Conservation (phyloP, 2,888 invertebrate genomes). For the Drosophila percnosoma region DNA sequence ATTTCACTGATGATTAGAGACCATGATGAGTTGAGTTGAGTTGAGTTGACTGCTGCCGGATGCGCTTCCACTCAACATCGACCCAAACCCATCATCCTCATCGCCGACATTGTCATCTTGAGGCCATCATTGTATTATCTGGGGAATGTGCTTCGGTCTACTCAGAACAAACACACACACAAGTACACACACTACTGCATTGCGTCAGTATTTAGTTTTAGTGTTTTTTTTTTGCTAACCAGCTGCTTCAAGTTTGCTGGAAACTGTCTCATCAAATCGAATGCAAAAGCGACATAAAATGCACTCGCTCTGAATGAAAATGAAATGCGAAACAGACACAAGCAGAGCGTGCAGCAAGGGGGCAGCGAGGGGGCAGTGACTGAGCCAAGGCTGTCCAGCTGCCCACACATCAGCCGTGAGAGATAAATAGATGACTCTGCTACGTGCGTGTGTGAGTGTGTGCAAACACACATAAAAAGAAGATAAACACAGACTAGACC, state of each 20-base stretch:
- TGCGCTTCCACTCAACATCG: constrained; percentile 25
- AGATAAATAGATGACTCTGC: constrained; percentile 3
- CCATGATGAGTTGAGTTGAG: constrained; percentile 2
- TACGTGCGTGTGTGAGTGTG: background rate
- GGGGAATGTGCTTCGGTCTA: constrained; percentile 23
- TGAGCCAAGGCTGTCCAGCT: constrained; percentile 37
- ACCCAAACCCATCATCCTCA: background rate
- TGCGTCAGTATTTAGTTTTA: constrained; percentile 43
- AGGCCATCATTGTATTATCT: constrained; percentile 28
- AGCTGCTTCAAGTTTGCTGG: constrained; percentile 45
- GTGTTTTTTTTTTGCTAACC: constrained; percentile 9
- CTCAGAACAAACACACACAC: constrained; percentile 6
- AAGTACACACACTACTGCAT: constrained; percentile 21
- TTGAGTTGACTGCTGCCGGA: constrained; percentile 34
- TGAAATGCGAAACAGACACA: constrained; percentile 24
- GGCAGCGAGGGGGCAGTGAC: background rate
- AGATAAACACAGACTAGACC: constrained; percentile 4
- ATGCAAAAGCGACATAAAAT: constrained; percentile 32
- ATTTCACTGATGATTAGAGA: constrained; percentile 18
- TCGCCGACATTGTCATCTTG: constrained; percentile 31
- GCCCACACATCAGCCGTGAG: constrained; percentile 40
- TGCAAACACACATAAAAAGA: constrained; percentile 8
- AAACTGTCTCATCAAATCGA: constrained; percentile 45
- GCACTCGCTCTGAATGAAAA: constrained; percentile 38
- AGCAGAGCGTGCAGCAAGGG: background rate